Evolutionary conservation across 2,888 invertebrate genomes (phyloP).

Genomic region (Eudemis profundana): DNA sequence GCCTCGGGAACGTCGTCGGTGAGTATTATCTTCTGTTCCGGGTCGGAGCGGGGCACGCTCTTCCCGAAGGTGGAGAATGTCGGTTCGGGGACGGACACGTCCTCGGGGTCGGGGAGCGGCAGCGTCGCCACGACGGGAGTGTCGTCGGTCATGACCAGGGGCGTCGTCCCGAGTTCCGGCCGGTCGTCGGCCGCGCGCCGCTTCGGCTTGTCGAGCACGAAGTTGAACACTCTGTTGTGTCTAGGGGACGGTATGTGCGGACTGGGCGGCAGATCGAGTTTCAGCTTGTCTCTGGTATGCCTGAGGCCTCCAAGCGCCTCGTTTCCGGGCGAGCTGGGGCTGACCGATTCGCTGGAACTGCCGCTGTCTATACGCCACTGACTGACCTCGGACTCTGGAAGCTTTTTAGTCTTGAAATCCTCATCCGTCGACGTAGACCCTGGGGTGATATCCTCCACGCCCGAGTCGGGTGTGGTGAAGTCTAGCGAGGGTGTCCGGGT

Average conservation of each 20-base stretch:
- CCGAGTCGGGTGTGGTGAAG: slow-evolving; percentile 86
- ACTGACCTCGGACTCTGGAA: slow-evolving; percentile 56
- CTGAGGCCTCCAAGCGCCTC: slow-evolving; percentile 88
- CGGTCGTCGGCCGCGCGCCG: slow-evolving; percentile 56
- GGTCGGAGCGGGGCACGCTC: slow-evolving; percentile 62
- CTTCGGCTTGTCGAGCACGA: slow-evolving; percentile 74
- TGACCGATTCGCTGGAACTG: slow-evolving; percentile 77
- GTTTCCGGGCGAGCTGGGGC: slow-evolving; percentile 75
- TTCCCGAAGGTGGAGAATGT: slow-evolving; percentile 87
- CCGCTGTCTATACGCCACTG: slow-evolving; percentile 69
- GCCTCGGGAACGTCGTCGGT: slow-evolving; percentile 48
- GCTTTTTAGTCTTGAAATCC: slow-evolving; percentile 64
- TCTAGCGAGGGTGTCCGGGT: slow-evolving; percentile 71
- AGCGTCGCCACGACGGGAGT: slow-evolving; percentile 71
- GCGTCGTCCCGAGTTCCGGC: slow-evolving; percentile 53
- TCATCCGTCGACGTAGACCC: slow-evolving; percentile 66
- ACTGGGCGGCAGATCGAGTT: slow-evolving; percentile 88
- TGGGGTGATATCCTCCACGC: slow-evolving; percentile 86
- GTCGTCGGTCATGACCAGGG: slow-evolving; percentile 78
- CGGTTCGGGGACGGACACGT: slow-evolving; percentile 69
- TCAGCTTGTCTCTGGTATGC: slow-evolving; percentile 89
- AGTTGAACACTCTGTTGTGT: slow-evolving; percentile 76
- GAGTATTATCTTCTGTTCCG: slow-evolving; percentile 68
- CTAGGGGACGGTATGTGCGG: slow-evolving; percentile 78
- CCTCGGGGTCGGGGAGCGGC: slow-evolving; percentile 63